These are phyloP conservation scores for Petrocephalus zakoni DNA, from an alignment of 2,113 vertebrate species.

Conservation along the genomic window DNA sequence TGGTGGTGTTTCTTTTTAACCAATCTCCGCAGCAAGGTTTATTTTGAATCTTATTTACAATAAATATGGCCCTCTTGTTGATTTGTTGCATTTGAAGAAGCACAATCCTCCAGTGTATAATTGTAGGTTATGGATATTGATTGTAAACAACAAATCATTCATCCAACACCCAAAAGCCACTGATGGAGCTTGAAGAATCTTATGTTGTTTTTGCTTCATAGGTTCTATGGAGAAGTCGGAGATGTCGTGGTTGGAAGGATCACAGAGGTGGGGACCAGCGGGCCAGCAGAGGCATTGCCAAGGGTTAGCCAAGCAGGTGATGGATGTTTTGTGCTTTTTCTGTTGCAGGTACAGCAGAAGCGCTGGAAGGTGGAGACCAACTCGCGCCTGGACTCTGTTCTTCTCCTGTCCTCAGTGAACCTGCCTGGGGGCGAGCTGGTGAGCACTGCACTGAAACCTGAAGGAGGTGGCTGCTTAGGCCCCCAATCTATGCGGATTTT, in stretches of 20 bases:
- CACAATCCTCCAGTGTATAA: not conserved
- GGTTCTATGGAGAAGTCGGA: constrained; percentile 92
- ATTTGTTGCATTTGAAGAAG: not conserved
- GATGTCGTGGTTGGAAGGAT: constrained; percentile 91
- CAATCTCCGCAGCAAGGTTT: not conserved
- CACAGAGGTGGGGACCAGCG: constrained; percentile 74
- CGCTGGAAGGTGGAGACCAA: constrained; percentile 97
- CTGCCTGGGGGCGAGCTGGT: constrained; percentile 94
- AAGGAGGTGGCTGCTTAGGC: not conserved
- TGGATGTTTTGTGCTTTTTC: not conserved
- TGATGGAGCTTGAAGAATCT: not conserved
- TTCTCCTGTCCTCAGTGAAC: constrained; percentile 87
- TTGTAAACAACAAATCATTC: not conserved
- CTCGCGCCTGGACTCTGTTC: constrained; percentile 84
- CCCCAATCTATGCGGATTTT: not conserved
- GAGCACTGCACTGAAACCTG: constrained; percentile 39
- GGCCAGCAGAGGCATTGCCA: not conserved
- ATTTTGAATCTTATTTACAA: not conserved
- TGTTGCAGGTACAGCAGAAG: constrained; percentile 85
- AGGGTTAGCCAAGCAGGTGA: not conserved
- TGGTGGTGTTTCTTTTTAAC: not conserved
- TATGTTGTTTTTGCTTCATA: constrained; percentile 39
- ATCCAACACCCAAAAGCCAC: not conserved
- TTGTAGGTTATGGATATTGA: not conserved
- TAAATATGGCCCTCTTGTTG: not conserved